These are phyloP conservation scores for Coelopa pilipes DNA, from an alignment of 2,888 invertebrate genomes.

Conservation along the genomic window DNA sequence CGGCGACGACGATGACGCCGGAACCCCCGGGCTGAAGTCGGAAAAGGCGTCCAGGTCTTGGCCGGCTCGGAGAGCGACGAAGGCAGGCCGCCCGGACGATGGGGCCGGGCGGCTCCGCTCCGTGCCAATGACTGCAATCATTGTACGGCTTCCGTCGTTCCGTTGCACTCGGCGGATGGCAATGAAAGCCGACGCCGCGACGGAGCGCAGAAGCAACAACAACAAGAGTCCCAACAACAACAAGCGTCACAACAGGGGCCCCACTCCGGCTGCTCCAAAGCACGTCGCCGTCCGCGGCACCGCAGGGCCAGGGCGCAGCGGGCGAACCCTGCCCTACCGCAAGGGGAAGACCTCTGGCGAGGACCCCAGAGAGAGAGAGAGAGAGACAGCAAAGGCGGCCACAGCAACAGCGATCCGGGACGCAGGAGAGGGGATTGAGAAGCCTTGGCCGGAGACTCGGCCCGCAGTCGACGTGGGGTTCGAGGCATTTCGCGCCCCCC, in stretches of 20 bases:
- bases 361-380: too few relatives aligned
- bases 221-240: conserved; percentile 22
- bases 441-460: not conserved
- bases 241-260: not conserved
- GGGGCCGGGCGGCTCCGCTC: too few relatives aligned
- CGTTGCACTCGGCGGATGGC: conserved; percentile 34
- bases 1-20: too few relatives aligned
- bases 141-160: conserved; percentile 45
- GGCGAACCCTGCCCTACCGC: conserved; percentile 14
- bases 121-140: conserved; percentile 17
- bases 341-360: not conserved
- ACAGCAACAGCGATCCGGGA: too few relatives aligned
- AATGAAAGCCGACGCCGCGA: conserved; percentile 14
- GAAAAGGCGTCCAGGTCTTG: too few relatives aligned
- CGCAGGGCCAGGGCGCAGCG: not conserved
- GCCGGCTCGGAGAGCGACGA: too few relatives aligned
- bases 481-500: too few relatives aligned
- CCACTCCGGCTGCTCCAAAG: not conserved
- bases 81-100: too few relatives aligned
- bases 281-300: not conserved
- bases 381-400: too few relatives aligned
- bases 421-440: too few relatives aligned
- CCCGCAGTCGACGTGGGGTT: too few relatives aligned
- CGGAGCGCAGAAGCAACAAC: conserved; percentile 44
- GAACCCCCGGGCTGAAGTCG: too few relatives aligned